Evolutionary conservation across 2,797 vertebrate genomes (phyloP).

Genomic region (Enteromius thamalakanensis): DNA sequence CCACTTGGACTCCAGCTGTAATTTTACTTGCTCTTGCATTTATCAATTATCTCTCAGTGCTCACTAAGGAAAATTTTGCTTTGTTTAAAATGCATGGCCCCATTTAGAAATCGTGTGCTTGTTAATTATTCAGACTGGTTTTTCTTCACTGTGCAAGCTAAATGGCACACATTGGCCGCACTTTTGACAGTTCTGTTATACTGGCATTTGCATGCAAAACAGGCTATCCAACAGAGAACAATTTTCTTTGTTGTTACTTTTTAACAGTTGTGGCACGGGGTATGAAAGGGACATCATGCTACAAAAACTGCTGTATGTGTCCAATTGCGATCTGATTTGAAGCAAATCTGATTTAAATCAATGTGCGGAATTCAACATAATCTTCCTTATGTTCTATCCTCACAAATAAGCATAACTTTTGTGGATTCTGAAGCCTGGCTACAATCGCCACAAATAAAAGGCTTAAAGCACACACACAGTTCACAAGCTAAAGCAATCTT

Average conservation of each 20-base stretch:
- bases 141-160: constrained; percentile 25
- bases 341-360: background rate
- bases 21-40: constrained; percentile 4
- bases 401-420: too few relatives aligned
- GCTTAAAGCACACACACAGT: too few relatives aligned
- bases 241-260: constrained; percentile 16
- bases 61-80: constrained; percentile 19
- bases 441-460: too few relatives aligned
- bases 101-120: constrained; percentile 38
- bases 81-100: constrained; percentile 50
- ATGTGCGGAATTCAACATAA: too few relatives aligned
- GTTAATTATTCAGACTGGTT: constrained; percentile 52
- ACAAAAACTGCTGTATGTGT: background rate
- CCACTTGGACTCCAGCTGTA: background rate
- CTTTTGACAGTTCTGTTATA: constrained; percentile 38
- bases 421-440: too few relatives aligned
- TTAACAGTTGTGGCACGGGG: background rate
- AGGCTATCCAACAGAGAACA: background rate
- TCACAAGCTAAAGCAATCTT: too few relatives aligned
- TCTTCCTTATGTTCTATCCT: too few relatives aligned
- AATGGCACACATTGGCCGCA: constrained; percentile 37
- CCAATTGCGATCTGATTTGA: background rate
- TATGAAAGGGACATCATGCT: background rate
- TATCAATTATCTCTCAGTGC: constrained; percentile 7
- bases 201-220: constrained; percentile 35